Base-by-base conservation (phyloP, 2,113 vertebrate genomes). In the Albula glossodonta region DNA sequence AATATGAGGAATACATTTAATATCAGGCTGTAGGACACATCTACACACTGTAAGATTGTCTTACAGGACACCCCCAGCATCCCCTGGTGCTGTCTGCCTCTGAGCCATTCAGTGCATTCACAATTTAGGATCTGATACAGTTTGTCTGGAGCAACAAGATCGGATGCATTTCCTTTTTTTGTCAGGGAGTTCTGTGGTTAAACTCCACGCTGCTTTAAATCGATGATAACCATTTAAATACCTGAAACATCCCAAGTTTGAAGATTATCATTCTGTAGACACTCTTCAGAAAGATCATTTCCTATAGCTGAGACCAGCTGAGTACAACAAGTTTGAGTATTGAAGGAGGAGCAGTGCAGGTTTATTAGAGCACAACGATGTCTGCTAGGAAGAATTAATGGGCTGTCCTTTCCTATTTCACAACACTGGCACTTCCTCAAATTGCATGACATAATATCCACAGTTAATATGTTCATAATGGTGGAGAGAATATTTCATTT, bases 211-310 rank as follows among this genome's bases (percentile, higher is more conserved):
- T 60, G 12, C 31, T 41, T 1, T 41, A 3, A 80, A n/a, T 81
- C 50, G n/a, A 19, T 52, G 51, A 31, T 41, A 83, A 83, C 81
- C 52, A 63, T 57, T 57, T 25, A 63, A 83, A 60, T 83, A 51
- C 41, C 53, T 11, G 22, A 56, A 22, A 81, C 22, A 52, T 19
- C n/a, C 12, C 81, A 60, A 48, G 53, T 25, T 51, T 12, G 19
- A 70, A 70, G 22, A 70, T n/a, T n/a, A 22, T 22, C 63, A 22
- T 70, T 70, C 63, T n/a, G 63, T 70, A 22, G 63, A 70, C 63
- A n/a, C n/a, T 13, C 31, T 56, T 56, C 7, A 56, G 53, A 56
- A 56, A 12, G 53, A 7, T 56, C 53, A 1, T 12, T 56, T 56
- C 53, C 53, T 56, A 12, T 6, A 56, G 53, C 53, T 9, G 53